Evolutionary conservation across 2,888 invertebrate species (phyloP), one percentile per base, ranked within the genome.

Genomic region (Drosophila leonis): DNA sequence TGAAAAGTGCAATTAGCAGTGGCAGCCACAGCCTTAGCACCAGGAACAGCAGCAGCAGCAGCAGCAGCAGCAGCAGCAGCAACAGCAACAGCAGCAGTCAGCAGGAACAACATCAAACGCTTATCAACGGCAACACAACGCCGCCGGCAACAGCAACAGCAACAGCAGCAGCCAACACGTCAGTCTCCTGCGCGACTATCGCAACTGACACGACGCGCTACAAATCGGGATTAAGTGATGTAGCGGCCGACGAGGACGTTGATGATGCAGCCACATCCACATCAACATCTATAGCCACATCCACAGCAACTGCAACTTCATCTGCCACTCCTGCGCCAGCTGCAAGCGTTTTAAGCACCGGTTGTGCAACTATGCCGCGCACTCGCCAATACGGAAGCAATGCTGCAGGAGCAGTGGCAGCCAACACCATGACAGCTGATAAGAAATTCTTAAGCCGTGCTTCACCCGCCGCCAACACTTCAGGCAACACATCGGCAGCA

Each of bases 311-410:
- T 41, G 69, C 80, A 76, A 74, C 87, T 73, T 65, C 73, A 71
- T 72, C 82, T 69, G 78, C 66, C 70, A 73, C 80, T 63, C 63
- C 63, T 60, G 65, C 65, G 49, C 48, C 71, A 73, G 78, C 87
- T 75, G 72, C 81, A 55, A 82, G 80, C 82, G 85, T 85, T 83
- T 86, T 88, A 63, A 86, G 65, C 87, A 90, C 90, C 80, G 91
- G 90, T 86, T 90, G 89, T 83, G 92, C 90, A 77, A 91, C 92
- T 51, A 82, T 92, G 83, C 91, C 92, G 67, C 92, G 91, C 65
- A 86, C 90, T 64, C 90, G 91, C 83, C 87, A 78, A 74, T 82
- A 82, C 82, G 80, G 71, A 82, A 81, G 73, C 90, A 79, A 60
- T 79, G 56, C 75, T 59, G 72, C 72, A 73, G 73, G 78, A 66